Conservation (phyloP, 2,888 invertebrate genomes). For the Sicus ferrugineus region DNA sequence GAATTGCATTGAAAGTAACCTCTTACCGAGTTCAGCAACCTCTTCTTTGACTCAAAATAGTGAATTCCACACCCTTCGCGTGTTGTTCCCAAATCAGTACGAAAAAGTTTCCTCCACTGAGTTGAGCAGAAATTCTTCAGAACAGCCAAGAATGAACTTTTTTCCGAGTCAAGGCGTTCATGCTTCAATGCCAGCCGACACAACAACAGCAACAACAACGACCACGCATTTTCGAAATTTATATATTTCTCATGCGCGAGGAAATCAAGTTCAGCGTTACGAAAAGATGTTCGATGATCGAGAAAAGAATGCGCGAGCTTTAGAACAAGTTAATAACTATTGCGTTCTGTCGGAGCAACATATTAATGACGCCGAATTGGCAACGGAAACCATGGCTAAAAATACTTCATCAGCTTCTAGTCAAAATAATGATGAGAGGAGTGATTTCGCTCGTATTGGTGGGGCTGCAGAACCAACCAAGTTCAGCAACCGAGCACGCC, state of each 20-base stretch:
- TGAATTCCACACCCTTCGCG: no score
- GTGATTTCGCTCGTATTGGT: constrained; percentile 16
- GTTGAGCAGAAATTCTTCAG: not conserved
- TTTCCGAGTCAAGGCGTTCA: not conserved
- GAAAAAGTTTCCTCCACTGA: not conserved
- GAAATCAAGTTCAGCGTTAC: constrained; percentile 39
- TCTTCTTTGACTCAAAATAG: no score
- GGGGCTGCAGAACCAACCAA: constrained; percentile 38
- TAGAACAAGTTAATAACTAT: constrained; percentile 24
- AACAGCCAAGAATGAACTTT: not conserved
- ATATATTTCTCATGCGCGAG: constrained; percentile 43
- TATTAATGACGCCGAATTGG: constrained; percentile 54
- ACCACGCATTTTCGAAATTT: constrained; percentile 35
- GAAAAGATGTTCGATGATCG: constrained; percentile 50
- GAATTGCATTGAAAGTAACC: no score
- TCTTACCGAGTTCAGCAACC: no score
- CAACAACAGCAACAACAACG: constrained; percentile 28
- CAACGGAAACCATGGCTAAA: constrained; percentile 44
- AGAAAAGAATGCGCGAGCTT: not conserved
- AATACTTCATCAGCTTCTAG: constrained; percentile 52
- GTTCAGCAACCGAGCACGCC: constrained; percentile 41
- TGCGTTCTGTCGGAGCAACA: constrained; percentile 2
- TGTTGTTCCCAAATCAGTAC: not conserved
- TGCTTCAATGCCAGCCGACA: not conserved
- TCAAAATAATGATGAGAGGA: constrained; percentile 34